Evolutionary conservation across 2,113 vertebrate species (phyloP).

Genomic region (Silurus asotus): DNA sequence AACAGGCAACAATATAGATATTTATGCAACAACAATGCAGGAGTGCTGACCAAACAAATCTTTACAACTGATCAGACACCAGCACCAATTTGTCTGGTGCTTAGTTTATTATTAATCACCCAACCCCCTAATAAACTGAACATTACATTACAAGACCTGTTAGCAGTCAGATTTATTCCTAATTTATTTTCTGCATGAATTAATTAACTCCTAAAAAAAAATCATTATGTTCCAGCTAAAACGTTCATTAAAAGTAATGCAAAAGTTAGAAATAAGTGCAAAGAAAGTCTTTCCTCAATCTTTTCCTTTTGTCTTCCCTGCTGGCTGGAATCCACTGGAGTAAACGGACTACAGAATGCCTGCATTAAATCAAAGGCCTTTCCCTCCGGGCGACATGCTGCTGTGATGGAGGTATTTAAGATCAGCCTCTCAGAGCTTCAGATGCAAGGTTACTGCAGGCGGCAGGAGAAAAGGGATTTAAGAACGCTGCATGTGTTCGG

Average conservation of each 20-base stretch:
- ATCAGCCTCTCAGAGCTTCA: constrained; percentile 31
- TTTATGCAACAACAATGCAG: not conserved
- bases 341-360: constrained; percentile 23
- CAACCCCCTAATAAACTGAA: not conserved
- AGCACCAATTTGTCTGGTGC: not conserved
- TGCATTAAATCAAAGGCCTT: constrained; percentile 50
- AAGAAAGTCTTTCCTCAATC: not conserved
- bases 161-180: not conserved
- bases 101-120: constrained; percentile 12
- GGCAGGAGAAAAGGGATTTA: constrained; percentile 21
- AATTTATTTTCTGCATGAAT: constrained; percentile 1
- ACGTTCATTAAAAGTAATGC: constrained; percentile 23
- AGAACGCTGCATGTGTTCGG: constrained; percentile 10
- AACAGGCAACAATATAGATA: not conserved
- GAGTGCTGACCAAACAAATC: not conserved
- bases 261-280: constrained; percentile 23
- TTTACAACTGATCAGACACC: not conserved
- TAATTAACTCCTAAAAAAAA: constrained; percentile 10
- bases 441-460: constrained; percentile 42
- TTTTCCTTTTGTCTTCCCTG: constrained; percentile 5
- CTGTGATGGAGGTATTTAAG: constrained; percentile 42
- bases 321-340: constrained; percentile 10
- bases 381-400: constrained; percentile 24
- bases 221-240: constrained; percentile 2
- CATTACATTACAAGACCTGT: not conserved